A percentile compares a stretch with the other conserved stretches of the same genome.
phyloP scores from a whole-genome alignment of 2,797 vertebrate species.

The Micrastur ruficollis region DNA sequence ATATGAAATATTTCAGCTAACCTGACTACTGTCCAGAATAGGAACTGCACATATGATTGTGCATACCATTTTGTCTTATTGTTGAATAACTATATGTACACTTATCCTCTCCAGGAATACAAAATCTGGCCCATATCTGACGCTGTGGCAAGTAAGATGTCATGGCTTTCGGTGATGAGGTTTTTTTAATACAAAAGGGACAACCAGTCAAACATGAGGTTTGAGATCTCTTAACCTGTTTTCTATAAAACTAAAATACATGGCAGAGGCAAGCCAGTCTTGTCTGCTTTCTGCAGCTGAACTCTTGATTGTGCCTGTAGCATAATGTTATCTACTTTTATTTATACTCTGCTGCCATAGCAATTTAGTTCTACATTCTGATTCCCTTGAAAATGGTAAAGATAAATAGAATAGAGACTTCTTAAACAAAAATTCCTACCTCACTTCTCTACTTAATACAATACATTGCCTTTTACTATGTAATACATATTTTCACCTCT shows the following conservation, averaged over 20 bases:
- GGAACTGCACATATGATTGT: not conserved
- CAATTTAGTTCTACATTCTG: not conserved
- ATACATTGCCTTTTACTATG: not conserved
- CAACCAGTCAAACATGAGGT: not conserved
- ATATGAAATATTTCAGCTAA: not conserved
- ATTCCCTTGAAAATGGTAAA: not conserved
- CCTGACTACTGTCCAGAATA: not conserved
- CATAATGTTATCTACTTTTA: not conserved
- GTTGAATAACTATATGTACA: not conserved
- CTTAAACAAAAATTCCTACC: not conserved
- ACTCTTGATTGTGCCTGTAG: not conserved
- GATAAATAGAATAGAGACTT: not conserved
- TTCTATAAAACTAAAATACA: not conserved
- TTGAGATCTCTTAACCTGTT: not conserved
- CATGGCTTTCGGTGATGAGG: not conserved
- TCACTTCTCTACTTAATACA: not conserved
- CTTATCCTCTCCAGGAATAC: not conserved
- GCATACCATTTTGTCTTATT: not conserved
- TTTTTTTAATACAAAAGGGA: not conserved
- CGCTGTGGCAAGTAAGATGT: not conserved
- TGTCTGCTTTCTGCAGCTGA: not conserved
- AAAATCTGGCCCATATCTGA: not conserved
- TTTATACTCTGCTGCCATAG: not conserved
- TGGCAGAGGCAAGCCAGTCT: not conserved
- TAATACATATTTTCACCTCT: not conserved